Evolutionary conservation across 2,888 invertebrate species (phyloP).

Genomic region (Noctua comes): DNA sequence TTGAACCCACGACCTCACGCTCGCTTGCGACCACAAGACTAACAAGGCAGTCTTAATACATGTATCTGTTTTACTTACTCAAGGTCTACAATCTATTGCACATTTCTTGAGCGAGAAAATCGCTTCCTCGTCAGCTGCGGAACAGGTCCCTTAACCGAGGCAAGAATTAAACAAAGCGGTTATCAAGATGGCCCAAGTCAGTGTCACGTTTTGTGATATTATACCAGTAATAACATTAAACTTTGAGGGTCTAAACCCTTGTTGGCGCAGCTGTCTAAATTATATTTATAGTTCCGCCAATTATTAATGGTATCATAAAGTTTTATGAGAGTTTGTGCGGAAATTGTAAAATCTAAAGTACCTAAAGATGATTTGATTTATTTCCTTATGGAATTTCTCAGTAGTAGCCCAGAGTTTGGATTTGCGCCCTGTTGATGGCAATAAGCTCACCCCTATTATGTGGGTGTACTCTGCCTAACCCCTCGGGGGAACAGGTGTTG

Average conservation of each 20-base stretch:
- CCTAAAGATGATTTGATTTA: not conserved
- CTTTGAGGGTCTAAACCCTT: conserved; percentile 23
- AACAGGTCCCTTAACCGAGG: not conserved
- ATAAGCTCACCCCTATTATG: not conserved
- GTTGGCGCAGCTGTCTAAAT: conserved; percentile 10
- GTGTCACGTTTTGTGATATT: conserved; percentile 18
- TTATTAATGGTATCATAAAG: conserved; percentile 1
- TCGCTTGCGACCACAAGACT: not conserved
- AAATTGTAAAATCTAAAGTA: not conserved
- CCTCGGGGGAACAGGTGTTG: too few species aligned
- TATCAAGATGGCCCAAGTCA: conserved; percentile 19
- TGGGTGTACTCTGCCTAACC: too few species aligned
- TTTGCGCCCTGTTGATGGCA: not conserved
- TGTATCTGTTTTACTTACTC: not conserved
- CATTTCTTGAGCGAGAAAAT: not conserved
- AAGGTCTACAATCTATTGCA: not conserved
- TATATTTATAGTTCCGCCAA: conserved; percentile 15
- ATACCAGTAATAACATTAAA: not conserved
- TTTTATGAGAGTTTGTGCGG: not conserved
- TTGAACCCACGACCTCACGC: not conserved
- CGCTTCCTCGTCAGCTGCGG: not conserved
- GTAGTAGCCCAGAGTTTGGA: not conserved
- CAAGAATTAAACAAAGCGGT: not conserved
- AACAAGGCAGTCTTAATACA: not conserved
- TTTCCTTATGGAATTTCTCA: not conserved